These are phyloP conservation scores for Oceanodroma leucorhoa DNA, from an alignment of 2,797 vertebrate species.

Conservation along the genomic window DNA sequence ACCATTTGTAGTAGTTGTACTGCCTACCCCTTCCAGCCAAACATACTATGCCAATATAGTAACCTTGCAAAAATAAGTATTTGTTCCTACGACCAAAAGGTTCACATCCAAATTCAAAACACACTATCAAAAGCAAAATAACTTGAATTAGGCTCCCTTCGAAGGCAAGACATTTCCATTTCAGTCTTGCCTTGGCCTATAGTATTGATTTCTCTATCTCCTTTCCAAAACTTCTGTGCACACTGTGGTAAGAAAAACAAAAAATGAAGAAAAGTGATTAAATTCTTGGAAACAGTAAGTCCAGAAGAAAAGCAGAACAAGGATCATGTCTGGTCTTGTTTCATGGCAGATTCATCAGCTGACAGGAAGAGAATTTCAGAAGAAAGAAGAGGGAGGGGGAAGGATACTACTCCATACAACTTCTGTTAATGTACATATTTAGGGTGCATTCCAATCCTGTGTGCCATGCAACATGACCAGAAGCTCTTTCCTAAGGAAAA, in stretches of 20 bases:
- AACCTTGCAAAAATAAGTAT: not conserved
- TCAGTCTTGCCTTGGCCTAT: not conserved
- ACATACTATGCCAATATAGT: accelerated
- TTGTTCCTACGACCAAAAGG: not conserved
- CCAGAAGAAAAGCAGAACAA: not conserved
- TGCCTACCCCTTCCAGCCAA: not conserved
- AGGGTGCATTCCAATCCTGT: not conserved
- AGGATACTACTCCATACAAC: not conserved
- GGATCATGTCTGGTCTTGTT: not conserved
- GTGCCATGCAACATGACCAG: not conserved
- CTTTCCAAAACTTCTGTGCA: not conserved
- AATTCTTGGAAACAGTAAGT: not conserved
- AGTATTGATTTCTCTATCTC: not conserved
- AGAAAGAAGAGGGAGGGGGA: not conserved
- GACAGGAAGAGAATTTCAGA: not conserved
- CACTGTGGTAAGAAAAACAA: not conserved
- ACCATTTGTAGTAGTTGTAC: not conserved
- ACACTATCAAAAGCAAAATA: not conserved
- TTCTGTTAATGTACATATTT: not conserved
- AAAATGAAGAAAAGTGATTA: not conserved
- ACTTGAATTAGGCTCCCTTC: not conserved
- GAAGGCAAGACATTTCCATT: not conserved
- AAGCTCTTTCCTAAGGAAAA: not conserved
- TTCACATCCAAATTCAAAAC: not conserved
- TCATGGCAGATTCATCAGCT: not conserved